These are phyloP conservation scores for Magallana gigas DNA, from an alignment of 1,140 invertebrate genomes.

Conservation along the genomic window DNA sequence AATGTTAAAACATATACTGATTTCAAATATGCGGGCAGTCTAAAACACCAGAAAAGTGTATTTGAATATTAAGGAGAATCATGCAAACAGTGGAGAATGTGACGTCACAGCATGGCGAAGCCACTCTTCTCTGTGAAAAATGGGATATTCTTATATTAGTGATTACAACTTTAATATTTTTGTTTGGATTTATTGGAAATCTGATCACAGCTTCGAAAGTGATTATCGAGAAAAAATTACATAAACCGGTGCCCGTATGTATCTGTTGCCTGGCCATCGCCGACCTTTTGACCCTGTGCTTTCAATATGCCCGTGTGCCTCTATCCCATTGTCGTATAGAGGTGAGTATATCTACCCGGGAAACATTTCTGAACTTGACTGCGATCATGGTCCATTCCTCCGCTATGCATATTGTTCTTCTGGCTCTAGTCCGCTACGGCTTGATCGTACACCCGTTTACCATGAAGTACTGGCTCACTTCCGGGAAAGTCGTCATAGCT, in stretches of 20 bases:
- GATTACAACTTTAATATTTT: neutral
- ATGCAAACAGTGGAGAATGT: neutral
- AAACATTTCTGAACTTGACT: neutral
- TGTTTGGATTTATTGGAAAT: constrained; percentile 14
- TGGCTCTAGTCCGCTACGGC: neutral
- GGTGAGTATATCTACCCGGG: neutral
- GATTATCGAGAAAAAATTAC: constrained; percentile 2
- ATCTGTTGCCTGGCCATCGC: constrained; percentile 10
- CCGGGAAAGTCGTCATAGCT: constrained; percentile 15
- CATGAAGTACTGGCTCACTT: constrained; percentile 18
- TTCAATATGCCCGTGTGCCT: constrained; percentile 1
- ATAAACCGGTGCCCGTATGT: constrained; percentile 1
- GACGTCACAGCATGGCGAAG: neutral
- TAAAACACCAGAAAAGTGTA: neutral
- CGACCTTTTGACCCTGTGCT: neutral
- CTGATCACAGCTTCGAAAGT: constrained; percentile 7
- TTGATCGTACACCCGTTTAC: neutral
- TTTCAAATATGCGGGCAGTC: too few species aligned
- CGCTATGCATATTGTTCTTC: neutral
- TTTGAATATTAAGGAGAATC: neutral
- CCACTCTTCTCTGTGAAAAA: neutral
- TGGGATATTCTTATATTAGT: neutral
- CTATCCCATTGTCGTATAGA: neutral
- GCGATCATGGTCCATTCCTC: neutral
- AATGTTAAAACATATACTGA: too few species aligned